Percentiles rank a stretch among this genome's conserved stretches.
Conservation (phyloP, 2,888 invertebrate species). For the Morpho achilles region DNA sequence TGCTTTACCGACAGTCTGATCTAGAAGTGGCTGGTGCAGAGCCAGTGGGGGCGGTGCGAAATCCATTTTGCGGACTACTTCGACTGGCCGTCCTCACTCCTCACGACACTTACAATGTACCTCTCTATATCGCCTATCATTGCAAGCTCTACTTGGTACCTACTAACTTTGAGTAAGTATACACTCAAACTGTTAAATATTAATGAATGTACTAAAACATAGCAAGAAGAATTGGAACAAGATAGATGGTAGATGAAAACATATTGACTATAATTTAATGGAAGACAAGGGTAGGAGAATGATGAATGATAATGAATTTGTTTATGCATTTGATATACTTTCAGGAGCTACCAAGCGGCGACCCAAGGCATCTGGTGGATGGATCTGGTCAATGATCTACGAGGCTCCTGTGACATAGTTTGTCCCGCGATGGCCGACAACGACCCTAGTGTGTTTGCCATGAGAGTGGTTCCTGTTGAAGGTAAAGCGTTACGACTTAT, state of each 20-base stretch:
- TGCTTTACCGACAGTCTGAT: conserved; percentile 86
- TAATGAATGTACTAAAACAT: too few relatives aligned
- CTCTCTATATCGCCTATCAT: conserved; percentile 89
- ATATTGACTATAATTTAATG: too few relatives aligned
- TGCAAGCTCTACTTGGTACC: conserved; percentile 87
- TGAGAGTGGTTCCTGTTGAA: conserved; percentile 81
- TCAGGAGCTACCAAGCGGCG: conserved; percentile 84
- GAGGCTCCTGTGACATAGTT: conserved; percentile 81
- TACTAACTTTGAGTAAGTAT: conserved; percentile 84
- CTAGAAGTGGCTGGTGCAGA: conserved; percentile 82
- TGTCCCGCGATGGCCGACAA: conserved; percentile 82
- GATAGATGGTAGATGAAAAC: too few relatives aligned
- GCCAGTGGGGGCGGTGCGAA: conserved; percentile 82
- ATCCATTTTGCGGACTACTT: conserved; percentile 88
- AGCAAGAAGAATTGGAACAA: too few relatives aligned
- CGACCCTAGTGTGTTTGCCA: conserved; percentile 81
- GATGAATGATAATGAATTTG: too few relatives aligned
- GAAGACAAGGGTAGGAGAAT: too few relatives aligned
- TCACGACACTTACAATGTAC: conserved; percentile 86
- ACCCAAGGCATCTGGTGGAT: conserved; percentile 89
- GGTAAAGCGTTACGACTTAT: conserved; percentile 39
- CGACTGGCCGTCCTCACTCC: conserved; percentile 86
- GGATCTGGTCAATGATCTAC: conserved; percentile 84
- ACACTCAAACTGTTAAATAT: too few relatives aligned
- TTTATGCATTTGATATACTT: background rate